Conservation (phyloP, 2,113 vertebrate genomes). For the Limanda limanda region DNA sequence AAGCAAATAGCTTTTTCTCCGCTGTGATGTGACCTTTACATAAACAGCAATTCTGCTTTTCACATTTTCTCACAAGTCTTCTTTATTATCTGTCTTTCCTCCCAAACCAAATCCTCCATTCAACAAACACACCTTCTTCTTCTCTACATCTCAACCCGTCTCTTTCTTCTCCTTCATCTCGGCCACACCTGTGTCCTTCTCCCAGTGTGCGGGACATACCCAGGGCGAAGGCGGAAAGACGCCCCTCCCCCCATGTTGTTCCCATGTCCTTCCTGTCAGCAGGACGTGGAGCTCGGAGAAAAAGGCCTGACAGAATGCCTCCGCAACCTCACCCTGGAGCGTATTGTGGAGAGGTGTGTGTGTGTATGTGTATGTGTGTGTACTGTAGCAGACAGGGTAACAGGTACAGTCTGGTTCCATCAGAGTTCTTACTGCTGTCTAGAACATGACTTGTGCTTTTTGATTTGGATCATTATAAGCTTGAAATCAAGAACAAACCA, state of each 20-base stretch:
- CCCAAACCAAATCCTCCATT: not conserved
- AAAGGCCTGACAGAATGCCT: constrained; percentile 91
- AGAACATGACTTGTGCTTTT: not conserved
- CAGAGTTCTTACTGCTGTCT: not conserved
- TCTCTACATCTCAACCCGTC: constrained; percentile 2
- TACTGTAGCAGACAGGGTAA: constrained; percentile 2
- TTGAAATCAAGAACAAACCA: not conserved
- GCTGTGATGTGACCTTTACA: not conserved
- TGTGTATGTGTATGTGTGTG: not conserved
- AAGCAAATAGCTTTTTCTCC: constrained; percentile 23
- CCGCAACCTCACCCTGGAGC: constrained; percentile 95
- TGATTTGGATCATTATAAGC: not conserved
- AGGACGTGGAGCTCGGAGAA: constrained; percentile 93
- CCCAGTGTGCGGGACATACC: constrained; percentile 92
- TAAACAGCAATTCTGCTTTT: not conserved
- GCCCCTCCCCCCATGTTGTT: constrained; percentile 88
- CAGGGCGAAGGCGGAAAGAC: constrained; percentile 89
- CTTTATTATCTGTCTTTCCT: not conserved
- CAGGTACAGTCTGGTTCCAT: not conserved
- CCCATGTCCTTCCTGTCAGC: constrained; percentile 91
- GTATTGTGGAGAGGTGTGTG: constrained; percentile 91
- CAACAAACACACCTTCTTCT: not conserved
- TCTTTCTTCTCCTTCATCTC: not conserved
- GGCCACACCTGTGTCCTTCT: constrained; percentile 23
- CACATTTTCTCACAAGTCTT: not conserved